These are phyloP conservation scores for Bugulina stolonifera DNA, from an alignment of 2,888 invertebrate genomes.

Conservation along the genomic window DNA sequence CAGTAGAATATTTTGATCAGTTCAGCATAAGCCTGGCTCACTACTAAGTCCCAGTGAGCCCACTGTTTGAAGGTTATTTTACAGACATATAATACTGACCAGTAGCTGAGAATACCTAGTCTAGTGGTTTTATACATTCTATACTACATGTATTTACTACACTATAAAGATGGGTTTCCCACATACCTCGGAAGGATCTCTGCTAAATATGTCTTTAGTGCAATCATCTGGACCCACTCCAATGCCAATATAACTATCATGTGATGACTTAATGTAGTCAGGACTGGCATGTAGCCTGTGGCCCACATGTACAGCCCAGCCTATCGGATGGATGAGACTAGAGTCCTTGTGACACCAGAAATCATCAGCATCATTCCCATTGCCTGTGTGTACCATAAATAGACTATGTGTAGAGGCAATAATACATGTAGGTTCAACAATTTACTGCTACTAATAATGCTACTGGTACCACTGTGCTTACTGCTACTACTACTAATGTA, in stretches of 20 bases:
- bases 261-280: slow-evolving; percentile 24
- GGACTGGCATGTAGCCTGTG: slow-evolving; percentile 66
- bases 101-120: too few species aligned
- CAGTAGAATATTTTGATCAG: too few species aligned
- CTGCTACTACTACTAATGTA: neutral
- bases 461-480: slow-evolving; percentile 47
- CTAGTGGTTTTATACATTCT: too few species aligned
- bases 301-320: slow-evolving; percentile 88
- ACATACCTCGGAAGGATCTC: neutral
- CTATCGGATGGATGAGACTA: slow-evolving; percentile 86
- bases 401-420: too few species aligned
- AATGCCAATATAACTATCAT: neutral
- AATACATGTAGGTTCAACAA: neutral
- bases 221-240: neutral
- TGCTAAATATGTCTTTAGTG: neutral
- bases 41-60: too few species aligned
- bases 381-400: too few species aligned
- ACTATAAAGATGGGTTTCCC: too few species aligned
- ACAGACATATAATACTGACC: too few species aligned
- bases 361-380: slow-evolving; percentile 55
- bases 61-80: too few species aligned
- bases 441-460: neutral
- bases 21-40: too few species aligned
- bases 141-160: too few species aligned
- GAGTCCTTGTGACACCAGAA: slow-evolving; percentile 98